These are phyloP conservation scores for Dendroctonus valens DNA, from an alignment of 1,140 invertebrate species.

Conservation along the genomic window DNA sequence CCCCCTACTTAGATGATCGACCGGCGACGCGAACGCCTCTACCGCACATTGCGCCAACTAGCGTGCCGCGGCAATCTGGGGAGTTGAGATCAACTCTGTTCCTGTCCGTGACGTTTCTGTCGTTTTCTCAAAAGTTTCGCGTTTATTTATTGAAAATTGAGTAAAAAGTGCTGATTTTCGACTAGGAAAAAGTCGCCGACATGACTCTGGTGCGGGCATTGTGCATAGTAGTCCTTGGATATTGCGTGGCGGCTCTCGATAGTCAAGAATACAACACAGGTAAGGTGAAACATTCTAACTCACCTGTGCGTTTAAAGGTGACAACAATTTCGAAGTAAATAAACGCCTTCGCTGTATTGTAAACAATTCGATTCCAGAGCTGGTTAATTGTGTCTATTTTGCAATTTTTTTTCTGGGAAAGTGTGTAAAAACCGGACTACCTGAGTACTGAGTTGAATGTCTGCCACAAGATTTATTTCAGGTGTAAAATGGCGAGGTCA, in stretches of 20 bases:
- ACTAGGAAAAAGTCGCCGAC: conserved; percentile 15
- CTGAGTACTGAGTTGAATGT: neutral
- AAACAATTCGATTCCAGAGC: conserved; percentile 7
- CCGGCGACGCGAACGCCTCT: conserved; percentile 24
- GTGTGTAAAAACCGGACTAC: neutral
- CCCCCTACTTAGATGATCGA: conserved; percentile 21
- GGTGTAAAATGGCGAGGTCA: conserved; percentile 19
- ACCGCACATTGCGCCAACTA: conserved; percentile 30
- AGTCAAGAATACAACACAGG: conserved; percentile 32
- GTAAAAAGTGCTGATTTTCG: conserved; percentile 21
- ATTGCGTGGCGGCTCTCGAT: conserved; percentile 23
- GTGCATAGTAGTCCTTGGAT: conserved; percentile 31
- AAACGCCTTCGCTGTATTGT: conserved; percentile 13
- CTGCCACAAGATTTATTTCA: neutral
- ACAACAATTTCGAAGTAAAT: conserved; percentile 22
- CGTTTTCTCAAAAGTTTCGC: conserved; percentile 6
- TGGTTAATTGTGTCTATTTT: neutral
- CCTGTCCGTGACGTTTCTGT: conserved; percentile 20
- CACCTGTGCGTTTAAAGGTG: conserved; percentile 22
- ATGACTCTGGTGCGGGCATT: conserved; percentile 29
- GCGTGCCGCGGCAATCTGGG: conserved; percentile 7
- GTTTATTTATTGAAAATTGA: conserved; percentile 23
- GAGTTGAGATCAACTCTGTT: conserved; percentile 26
- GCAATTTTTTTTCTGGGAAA: neutral
- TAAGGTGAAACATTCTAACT: conserved; percentile 20